A percentile compares a stretch with the other conserved stretches of the same genome.
Evolutionary conservation across 1,140 invertebrate species (phyloP).

Genomic region (Orchestia grillus): DNA sequence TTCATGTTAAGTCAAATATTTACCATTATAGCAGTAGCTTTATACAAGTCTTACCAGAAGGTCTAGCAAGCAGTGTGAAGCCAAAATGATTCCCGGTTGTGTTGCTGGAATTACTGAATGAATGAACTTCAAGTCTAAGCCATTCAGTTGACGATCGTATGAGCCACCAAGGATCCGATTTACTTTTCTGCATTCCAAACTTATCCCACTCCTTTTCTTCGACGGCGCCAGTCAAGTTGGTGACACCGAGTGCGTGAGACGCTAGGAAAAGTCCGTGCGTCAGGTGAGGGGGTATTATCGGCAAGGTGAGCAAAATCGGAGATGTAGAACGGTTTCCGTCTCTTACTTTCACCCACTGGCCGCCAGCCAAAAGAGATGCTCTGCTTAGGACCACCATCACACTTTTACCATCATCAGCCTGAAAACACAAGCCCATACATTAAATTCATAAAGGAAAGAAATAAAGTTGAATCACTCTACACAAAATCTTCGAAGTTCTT

Average conservation of each 20-base stretch:
- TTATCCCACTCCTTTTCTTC: slow-evolving; percentile 16
- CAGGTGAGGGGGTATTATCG: neutral
- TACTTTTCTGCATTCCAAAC: neutral
- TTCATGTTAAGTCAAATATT: neutral
- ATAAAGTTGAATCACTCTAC: neutral
- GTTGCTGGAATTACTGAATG: neutral
- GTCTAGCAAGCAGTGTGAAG: neutral
- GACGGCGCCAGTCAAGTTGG: neutral
- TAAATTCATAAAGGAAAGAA: neutral
- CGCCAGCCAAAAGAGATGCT: slow-evolving; percentile 30
- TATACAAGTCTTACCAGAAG: slow-evolving; percentile 11
- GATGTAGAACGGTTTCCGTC: slow-evolving; percentile 16
- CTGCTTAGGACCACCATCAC: slow-evolving; percentile 13
- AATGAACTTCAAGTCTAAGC: slow-evolving; percentile 15
- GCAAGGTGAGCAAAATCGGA: slow-evolving; percentile 46
- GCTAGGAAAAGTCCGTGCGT: neutral
- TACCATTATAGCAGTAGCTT: neutral
- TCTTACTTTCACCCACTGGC: slow-evolving; percentile 58
- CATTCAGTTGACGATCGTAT: slow-evolving; percentile 13
- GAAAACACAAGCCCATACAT: neutral
- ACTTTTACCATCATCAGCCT: neutral
- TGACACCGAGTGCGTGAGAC: neutral
- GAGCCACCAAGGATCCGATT: slow-evolving; percentile 33
- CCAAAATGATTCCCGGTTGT: neutral
- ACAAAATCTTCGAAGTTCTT: neutral